Percentiles rank a stretch among this genome's conserved stretches.
These are phyloP conservation scores for Catocala sponsa DNA, from an alignment of 2,888 invertebrate genomes.

Conservation along the genomic window DNA sequence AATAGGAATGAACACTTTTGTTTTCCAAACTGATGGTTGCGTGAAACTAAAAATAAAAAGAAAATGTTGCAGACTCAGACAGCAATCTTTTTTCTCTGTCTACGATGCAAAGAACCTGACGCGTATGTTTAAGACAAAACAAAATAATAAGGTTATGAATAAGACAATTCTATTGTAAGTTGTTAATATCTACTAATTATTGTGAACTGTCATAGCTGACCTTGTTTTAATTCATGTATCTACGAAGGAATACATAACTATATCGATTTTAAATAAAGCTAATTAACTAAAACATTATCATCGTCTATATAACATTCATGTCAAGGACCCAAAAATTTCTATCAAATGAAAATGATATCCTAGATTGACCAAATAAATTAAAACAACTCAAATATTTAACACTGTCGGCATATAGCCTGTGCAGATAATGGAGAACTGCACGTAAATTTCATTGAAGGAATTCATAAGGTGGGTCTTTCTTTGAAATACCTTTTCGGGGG, in stretches of 20 bases:
- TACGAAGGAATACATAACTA: no score
- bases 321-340: not conserved
- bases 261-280: no score
- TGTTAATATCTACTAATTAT: no score
- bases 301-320: not conserved
- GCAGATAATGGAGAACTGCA: constrained; percentile 60
- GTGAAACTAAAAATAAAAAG: constrained; percentile 6
- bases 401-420: constrained; percentile 50
- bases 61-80: constrained; percentile 13
- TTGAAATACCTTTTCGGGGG: constrained; percentile 73
- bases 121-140: not conserved
- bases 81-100: constrained; percentile 14
- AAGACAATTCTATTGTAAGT: no score
- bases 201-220: no score
- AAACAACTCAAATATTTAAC: constrained; percentile 50
- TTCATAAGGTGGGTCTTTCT: constrained; percentile 74
- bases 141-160: no score
- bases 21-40: constrained; percentile 3
- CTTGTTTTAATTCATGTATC: no score
- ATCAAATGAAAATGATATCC: constrained; percentile 29
- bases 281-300: not conserved
- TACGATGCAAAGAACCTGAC: constrained; percentile 7
- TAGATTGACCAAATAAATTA: constrained; percentile 46
- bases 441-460: constrained; percentile 69
- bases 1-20: constrained; percentile 6